These are phyloP conservation scores for Tokudaia tokunoshimensis DNA, from an alignment of 2,797 vertebrate species.

Conservation along the genomic window DNA sequence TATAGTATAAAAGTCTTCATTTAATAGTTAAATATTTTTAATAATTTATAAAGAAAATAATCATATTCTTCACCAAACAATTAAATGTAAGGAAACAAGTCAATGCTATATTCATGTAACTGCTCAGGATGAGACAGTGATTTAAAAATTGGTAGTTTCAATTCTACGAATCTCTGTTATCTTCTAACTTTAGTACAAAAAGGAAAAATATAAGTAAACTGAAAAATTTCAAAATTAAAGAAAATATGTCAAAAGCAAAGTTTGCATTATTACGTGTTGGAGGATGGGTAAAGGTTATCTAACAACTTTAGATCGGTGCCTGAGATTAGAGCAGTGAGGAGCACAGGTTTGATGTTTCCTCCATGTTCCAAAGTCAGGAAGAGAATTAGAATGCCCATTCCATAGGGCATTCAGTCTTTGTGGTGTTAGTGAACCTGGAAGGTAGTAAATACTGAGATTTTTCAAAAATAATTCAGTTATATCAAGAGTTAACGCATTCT, in stretches of 20 bases:
- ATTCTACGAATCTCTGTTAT: background rate
- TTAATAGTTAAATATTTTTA: background rate
- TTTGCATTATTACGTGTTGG: background rate
- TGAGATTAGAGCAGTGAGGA: background rate
- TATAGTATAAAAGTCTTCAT: background rate
- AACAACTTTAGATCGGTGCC: background rate
- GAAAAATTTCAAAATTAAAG: background rate
- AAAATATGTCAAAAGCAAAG: constrained; percentile 9
- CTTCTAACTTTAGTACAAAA: background rate
- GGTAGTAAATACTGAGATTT: background rate
- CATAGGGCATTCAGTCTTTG: background rate
- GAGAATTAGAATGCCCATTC: background rate
- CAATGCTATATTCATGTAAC: background rate
- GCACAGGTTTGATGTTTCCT: background rate
- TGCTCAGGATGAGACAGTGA: background rate
- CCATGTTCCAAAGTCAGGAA: background rate
- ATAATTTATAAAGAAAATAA: constrained; percentile 21
- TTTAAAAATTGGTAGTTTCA: background rate
- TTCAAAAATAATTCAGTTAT: background rate
- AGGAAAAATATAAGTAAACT: background rate
- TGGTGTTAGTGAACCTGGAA: background rate
- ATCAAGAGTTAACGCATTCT: constrained; percentile 10
- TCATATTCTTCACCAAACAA: background rate
- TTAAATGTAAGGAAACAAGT: constrained; percentile 50
- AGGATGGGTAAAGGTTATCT: background rate